phyloP scores from a whole-genome alignment of 2,113 vertebrate genomes.

The Tor tambroides region DNA sequence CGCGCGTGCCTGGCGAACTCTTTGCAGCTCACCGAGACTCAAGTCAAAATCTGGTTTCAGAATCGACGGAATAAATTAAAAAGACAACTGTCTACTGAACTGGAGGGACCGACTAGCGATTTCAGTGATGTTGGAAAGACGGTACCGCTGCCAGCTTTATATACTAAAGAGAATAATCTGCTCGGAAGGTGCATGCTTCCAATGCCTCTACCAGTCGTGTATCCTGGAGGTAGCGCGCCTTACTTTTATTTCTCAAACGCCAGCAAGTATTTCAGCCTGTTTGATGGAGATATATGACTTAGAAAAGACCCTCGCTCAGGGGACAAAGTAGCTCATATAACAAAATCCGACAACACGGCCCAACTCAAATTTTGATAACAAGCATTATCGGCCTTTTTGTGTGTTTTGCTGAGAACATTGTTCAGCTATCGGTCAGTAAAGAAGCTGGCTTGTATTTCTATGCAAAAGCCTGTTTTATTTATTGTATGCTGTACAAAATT shows the following conservation, averaged over 20 bases:
- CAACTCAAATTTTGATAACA: conserved; percentile 4
- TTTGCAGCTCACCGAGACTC: conserved; percentile 82
- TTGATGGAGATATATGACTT: conserved; percentile 83
- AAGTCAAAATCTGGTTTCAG: conserved; percentile 87
- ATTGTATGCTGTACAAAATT: conserved; percentile 55
- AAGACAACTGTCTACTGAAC: conserved; percentile 82
- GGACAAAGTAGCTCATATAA: conserved; percentile 43
- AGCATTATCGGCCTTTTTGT: conserved; percentile 19
- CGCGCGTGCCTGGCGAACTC: conserved; percentile 81
- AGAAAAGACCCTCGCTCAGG: conserved; percentile 25
- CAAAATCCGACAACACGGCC: conserved; percentile 4
- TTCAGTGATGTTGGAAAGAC: conserved; percentile 71
- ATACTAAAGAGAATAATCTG: conserved; percentile 81
- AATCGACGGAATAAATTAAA: conserved; percentile 86
- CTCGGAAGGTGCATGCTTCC: conserved; percentile 82
- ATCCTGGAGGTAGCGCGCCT: conserved; percentile 79
- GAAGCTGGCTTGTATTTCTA: conserved; percentile 52
- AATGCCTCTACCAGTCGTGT: conserved; percentile 83
- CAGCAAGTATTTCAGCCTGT: conserved; percentile 83
- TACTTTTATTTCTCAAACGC: conserved; percentile 84
- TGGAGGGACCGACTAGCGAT: conserved; percentile 73
- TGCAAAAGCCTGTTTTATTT: conserved; percentile 57
- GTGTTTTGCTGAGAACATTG: conserved; percentile 46
- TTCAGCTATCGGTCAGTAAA: conserved; percentile 44
- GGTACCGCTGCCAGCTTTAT: conserved; percentile 77